phyloP scores from a whole-genome alignment of 2,113 vertebrate species.

The Microtus ochrogaster region DNA sequence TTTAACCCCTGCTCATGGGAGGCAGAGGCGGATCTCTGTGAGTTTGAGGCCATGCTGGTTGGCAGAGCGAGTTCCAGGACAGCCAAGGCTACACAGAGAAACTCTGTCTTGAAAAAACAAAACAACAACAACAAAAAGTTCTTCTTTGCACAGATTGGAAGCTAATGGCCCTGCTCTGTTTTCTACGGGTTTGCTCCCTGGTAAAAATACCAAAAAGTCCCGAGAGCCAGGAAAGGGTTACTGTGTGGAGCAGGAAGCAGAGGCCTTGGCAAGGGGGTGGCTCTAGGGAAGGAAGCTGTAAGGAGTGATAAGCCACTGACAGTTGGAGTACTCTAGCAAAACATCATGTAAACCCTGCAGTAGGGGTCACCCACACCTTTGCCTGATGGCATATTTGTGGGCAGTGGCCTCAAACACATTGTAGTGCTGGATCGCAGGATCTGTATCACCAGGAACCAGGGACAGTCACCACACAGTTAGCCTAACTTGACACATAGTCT shows the following conservation, averaged over 20 bases:
- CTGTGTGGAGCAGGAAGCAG: background rate
- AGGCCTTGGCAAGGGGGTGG: background rate
- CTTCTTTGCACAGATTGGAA: background rate
- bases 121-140: background rate
- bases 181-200: background rate
- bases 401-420: background rate
- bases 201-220: background rate
- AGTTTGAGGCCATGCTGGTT: background rate
- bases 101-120: background rate
- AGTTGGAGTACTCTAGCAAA: background rate
- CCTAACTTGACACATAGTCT: background rate
- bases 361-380: background rate
- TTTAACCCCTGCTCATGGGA: background rate
- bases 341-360: constrained; percentile 1
- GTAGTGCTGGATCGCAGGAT: background rate
- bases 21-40: background rate
- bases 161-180: background rate
- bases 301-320: constrained; percentile 15
- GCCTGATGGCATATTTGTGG: constrained; percentile 8
- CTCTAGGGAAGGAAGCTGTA: background rate
- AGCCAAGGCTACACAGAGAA: background rate
- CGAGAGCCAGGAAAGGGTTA: constrained; percentile 44
- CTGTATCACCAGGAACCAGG: background rate
- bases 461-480: background rate
- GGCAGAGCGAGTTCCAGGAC: background rate